These are phyloP conservation scores for Lasioglossum figueresi DNA, from an alignment of 2,888 invertebrate species.

Conservation along the genomic window DNA sequence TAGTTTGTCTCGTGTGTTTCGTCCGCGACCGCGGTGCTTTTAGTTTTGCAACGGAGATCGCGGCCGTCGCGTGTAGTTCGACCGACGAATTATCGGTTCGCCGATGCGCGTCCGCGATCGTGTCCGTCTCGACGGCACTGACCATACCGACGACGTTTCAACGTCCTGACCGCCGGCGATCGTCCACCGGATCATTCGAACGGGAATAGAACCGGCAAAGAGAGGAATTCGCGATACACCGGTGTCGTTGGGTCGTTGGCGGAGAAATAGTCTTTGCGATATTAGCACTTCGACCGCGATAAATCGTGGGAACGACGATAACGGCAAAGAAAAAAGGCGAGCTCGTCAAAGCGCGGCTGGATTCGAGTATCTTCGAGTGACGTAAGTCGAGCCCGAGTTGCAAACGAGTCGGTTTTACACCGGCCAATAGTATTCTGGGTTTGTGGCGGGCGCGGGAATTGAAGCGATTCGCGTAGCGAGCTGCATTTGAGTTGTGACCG, in stretches of 20 bases:
- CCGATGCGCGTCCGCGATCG: constrained; percentile 26
- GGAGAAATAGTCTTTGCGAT: background rate
- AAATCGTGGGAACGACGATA: constrained; percentile 53
- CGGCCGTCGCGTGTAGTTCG: constrained; percentile 6
- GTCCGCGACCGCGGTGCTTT: constrained; percentile 1
- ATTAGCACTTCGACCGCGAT: background rate
- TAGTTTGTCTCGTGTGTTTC: constrained; percentile 31
- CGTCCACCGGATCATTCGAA: background rate
- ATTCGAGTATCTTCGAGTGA: constrained; percentile 52
- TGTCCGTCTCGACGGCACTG: constrained; percentile 11
- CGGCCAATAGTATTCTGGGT: constrained; percentile 1
- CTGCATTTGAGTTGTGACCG: background rate
- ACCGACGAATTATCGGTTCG: constrained; percentile 5
- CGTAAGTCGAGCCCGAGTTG: constrained; percentile 40
- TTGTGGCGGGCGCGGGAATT: background rate
- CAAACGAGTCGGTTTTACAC: background rate
- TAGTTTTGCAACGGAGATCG: constrained; percentile 59
- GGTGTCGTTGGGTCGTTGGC: background rate
- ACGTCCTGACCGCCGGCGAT: background rate
- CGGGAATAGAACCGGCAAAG: background rate
- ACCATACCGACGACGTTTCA: constrained; percentile 45
- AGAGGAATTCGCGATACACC: no score
- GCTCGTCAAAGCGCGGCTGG: constrained; percentile 35
- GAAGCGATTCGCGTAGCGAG: background rate
- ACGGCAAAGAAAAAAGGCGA: constrained; percentile 41